A percentile compares a stretch with the other conserved stretches of the same genome.
Conservation (phyloP, 2,797 vertebrate genomes). For the Ibycter americanus region DNA sequence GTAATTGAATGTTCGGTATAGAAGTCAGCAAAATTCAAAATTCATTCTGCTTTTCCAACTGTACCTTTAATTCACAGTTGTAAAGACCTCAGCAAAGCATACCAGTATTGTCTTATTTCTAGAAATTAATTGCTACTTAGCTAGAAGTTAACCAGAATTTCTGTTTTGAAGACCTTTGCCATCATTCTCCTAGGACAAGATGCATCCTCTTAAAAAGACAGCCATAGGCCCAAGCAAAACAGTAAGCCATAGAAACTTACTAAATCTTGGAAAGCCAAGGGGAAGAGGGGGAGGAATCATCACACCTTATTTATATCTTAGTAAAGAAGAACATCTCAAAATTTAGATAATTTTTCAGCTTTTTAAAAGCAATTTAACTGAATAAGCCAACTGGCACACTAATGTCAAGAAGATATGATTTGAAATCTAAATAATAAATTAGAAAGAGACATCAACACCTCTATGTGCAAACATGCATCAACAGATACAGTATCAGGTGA, state of each 20-base stretch:
- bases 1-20: neutral
- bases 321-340: neutral
- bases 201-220: neutral
- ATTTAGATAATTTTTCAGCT: neutral
- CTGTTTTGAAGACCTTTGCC: neutral
- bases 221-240: neutral
- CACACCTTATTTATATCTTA: neutral
- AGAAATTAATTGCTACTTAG: neutral
- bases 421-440: neutral
- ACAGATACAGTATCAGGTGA: neutral
- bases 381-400: neutral
- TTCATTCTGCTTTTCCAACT: neutral
- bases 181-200: neutral
- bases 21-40: neutral
- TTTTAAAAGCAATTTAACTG: neutral
- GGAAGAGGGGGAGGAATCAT: too few relatives aligned
- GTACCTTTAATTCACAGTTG: neutral
- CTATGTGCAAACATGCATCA: neutral
- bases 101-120: neutral
- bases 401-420: neutral
- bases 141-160: neutral
- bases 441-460: neutral
- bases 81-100: neutral
- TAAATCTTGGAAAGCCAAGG: neutral
- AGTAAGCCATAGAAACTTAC: neutral